phyloP scores from a whole-genome alignment of 1,140 invertebrate species.

The Episyrphus balteatus region DNA sequence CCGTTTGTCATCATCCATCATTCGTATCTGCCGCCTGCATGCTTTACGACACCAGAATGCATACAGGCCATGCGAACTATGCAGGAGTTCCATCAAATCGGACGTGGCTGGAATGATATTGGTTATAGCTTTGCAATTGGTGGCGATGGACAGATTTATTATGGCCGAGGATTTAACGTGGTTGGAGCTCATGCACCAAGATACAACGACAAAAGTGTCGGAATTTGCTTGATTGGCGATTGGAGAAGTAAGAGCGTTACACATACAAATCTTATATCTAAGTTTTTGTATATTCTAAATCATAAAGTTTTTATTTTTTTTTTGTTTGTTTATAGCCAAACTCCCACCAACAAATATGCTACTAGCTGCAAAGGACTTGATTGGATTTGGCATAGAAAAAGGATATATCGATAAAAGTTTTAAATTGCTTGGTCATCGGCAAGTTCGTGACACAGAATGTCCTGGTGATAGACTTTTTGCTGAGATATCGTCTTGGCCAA shows the following conservation, averaged over 20 bases:
- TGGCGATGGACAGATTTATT: slow-evolving; percentile 62
- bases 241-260: slow-evolving; percentile 43
- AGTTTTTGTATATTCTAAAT: background rate
- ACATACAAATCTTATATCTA: background rate
- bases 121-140: slow-evolving; percentile 71
- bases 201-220: slow-evolving; percentile 60
- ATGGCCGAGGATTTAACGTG: slow-evolving; percentile 61
- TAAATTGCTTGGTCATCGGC: slow-evolving; percentile 55
- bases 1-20: slow-evolving; percentile 69
- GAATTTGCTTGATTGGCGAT: slow-evolving; percentile 61
- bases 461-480: slow-evolving; percentile 53
- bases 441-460: slow-evolving; percentile 55
- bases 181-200: slow-evolving; percentile 58
- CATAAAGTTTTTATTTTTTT: slow-evolving; percentile 3
- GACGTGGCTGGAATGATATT: slow-evolving; percentile 55
- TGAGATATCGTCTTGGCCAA: slow-evolving; percentile 52
- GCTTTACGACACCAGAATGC: slow-evolving; percentile 42
- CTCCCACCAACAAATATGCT: slow-evolving; percentile 49
- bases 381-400: slow-evolving; percentile 47
- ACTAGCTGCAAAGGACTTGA: slow-evolving; percentile 45
- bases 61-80: slow-evolving; percentile 43
- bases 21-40: slow-evolving; percentile 49
- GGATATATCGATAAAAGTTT: slow-evolving; percentile 50
- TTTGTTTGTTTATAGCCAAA: slow-evolving; percentile 36
- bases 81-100: slow-evolving; percentile 48